These are phyloP conservation scores for Seladonia tumulorum DNA, from an alignment of 2,888 invertebrate species.

Conservation along the genomic window DNA sequence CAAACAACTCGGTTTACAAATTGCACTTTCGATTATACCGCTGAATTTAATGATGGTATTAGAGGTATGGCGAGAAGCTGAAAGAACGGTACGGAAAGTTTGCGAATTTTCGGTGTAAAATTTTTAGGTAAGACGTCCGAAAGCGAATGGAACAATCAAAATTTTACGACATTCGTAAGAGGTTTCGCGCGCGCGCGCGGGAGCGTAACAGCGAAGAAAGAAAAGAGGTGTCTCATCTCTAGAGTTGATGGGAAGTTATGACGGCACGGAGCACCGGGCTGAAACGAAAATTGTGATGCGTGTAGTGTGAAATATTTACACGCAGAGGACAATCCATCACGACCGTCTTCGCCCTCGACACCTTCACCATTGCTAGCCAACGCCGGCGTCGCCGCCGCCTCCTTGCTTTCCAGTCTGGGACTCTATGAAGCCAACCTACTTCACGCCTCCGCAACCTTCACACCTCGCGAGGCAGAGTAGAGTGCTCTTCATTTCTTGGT, in stretches of 20 bases:
- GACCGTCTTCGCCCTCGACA: constrained; percentile 66
- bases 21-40: neutral
- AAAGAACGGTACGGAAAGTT: neutral
- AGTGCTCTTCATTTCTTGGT: constrained; percentile 78
- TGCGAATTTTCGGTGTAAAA: neutral
- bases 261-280: constrained; percentile 66
- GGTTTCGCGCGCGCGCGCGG: constrained; percentile 36
- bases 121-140: neutral
- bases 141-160: constrained; percentile 53
- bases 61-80: neutral
- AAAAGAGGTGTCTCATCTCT: constrained; percentile 40
- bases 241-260: constrained; percentile 69
- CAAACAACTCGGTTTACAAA: neutral
- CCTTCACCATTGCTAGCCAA: constrained; percentile 64
- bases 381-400: constrained; percentile 47
- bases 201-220: constrained; percentile 20
- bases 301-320: constrained; percentile 81
- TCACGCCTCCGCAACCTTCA: constrained; percentile 77
- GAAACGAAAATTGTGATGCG: constrained; percentile 80
- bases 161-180: constrained; percentile 47
- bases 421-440: constrained; percentile 69
- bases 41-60: neutral
- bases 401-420: constrained; percentile 62
- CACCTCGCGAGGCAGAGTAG: constrained; percentile 76
- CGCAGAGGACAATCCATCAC: constrained; percentile 79